phyloP scores from a whole-genome alignment of 1,140 invertebrate species.

The Rhopalosiphum maidis region DNA sequence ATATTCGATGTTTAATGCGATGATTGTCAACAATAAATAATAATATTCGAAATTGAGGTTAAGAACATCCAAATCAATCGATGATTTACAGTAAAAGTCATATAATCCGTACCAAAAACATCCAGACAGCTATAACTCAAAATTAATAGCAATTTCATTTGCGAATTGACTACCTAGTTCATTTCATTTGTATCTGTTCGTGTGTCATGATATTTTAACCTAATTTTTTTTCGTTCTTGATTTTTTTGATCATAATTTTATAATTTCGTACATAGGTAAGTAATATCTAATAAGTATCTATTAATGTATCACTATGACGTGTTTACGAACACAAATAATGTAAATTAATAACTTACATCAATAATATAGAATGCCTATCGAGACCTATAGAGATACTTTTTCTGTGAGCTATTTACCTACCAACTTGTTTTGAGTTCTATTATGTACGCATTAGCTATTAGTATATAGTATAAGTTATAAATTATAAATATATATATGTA shows the following conservation, averaged over 20 bases:
- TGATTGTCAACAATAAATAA: not conserved
- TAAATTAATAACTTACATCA: not conserved
- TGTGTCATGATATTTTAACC: not conserved
- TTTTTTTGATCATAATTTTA: not conserved
- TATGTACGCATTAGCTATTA: too few relatives aligned
- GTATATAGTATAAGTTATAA: too few relatives aligned
- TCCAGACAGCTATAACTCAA: not conserved
- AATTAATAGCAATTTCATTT: not conserved
- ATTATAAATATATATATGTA: too few relatives aligned
- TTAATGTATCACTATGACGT: not conserved
- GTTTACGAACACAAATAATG: not conserved
- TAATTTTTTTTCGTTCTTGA: not conserved
- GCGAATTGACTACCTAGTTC: not conserved
- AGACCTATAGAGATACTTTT: not conserved
- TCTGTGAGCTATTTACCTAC: not conserved
- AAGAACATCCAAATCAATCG: not conserved
- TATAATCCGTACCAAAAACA: not conserved
- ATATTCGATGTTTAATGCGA: not conserved
- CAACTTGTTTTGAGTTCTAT: not conserved
- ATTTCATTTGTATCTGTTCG: not conserved
- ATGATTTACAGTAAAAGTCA: not conserved
- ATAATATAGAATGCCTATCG: not conserved
- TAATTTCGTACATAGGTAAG: not conserved
- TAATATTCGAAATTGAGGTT: not conserved
- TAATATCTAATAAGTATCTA: not conserved